These are phyloP conservation scores for Epiblema foenella DNA, from an alignment of 2,888 invertebrate species.

Conservation along the genomic window DNA sequence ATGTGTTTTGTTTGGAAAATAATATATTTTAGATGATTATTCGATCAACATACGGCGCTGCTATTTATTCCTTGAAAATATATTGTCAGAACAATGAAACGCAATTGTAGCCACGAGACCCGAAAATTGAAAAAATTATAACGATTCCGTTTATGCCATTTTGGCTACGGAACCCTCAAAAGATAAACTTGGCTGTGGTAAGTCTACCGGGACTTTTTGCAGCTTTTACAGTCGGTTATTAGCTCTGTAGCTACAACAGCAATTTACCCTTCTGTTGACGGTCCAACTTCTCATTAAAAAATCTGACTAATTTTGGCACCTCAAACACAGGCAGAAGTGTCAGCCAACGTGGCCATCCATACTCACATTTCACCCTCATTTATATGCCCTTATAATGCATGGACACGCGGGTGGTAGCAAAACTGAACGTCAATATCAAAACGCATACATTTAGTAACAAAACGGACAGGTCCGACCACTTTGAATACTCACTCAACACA, in stretches of 20 bases:
- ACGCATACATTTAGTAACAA: too few relatives aligned
- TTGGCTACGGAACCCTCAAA: too few relatives aligned
- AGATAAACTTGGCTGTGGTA: too few relatives aligned
- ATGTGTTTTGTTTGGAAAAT: not conserved
- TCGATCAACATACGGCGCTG: conserved; percentile 12
- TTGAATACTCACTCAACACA: too few relatives aligned
- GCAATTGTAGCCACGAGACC: not conserved
- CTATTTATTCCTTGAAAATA: not conserved
- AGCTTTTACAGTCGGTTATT: too few relatives aligned
- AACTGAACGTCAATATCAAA: too few relatives aligned
- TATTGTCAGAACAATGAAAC: not conserved
- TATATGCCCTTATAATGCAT: too few relatives aligned
- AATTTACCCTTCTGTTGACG: not conserved
- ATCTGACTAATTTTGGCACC: not conserved
- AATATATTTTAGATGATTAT: not conserved
- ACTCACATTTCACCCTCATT: not conserved
- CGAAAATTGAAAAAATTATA: not conserved
- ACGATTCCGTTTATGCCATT: too few relatives aligned
- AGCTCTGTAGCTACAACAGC: not conserved
- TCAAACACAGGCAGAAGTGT: not conserved
- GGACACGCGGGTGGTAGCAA: too few relatives aligned
- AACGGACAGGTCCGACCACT: too few relatives aligned
- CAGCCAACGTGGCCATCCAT: not conserved
- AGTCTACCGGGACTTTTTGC: not conserved
- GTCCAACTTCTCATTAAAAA: not conserved